phyloP scores from a whole-genome alignment of 2,113 vertebrate genomes.

The Kryptolebias marmoratus region DNA sequence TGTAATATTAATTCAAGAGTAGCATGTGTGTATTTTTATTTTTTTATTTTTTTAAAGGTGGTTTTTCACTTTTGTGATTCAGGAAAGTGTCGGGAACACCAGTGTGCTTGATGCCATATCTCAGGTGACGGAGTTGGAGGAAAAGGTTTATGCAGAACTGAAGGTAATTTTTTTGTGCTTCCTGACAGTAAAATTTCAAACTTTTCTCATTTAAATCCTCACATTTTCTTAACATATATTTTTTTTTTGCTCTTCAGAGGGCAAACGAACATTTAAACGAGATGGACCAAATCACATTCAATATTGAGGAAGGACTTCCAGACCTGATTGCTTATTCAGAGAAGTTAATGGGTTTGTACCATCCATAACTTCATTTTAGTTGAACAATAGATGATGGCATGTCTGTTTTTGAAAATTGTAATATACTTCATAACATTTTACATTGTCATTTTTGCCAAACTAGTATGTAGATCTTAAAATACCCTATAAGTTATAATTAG shows the following conservation, averaged over 20 bases:
- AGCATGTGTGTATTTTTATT: neutral
- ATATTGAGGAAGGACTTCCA: constrained; percentile 55
- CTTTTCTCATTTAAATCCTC: neutral
- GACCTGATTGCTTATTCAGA: constrained; percentile 41
- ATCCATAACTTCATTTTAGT: constrained; percentile 16
- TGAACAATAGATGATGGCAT: neutral
- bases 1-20: neutral
- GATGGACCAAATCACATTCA: constrained; percentile 68
- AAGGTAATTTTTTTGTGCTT: constrained; percentile 57
- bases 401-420: neutral
- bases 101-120: constrained; percentile 70
- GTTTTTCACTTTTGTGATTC: constrained; percentile 1
- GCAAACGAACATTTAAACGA: constrained; percentile 39
- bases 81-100: constrained; percentile 65
- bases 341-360: constrained; percentile 66
- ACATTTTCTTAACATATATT: neutral
- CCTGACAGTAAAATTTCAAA: neutral
- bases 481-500: neutral
- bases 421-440: neutral
- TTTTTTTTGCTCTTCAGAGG: constrained; percentile 37
- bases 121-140: constrained; percentile 70
- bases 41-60: neutral
- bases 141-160: constrained; percentile 66
- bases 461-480: neutral
- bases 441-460: neutral